Evolutionary conservation across 2,888 invertebrate genomes (phyloP).

Genomic region (Aspidapion aeneum): DNA sequence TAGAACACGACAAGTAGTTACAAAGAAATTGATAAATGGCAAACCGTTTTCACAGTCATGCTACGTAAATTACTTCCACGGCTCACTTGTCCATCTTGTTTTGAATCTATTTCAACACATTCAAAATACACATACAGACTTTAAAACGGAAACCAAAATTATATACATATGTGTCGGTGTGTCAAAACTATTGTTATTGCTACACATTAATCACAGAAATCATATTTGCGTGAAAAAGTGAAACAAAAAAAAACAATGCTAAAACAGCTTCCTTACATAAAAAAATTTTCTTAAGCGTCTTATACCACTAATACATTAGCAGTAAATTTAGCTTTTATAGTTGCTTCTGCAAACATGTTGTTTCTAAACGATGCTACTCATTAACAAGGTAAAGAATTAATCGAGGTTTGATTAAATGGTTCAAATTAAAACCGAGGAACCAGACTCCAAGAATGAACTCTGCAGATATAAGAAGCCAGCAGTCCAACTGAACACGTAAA

Average conservation of each 20-base stretch:
- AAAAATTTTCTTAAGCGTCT: too few relatives aligned
- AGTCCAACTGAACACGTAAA: not conserved
- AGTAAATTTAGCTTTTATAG: too few relatives aligned
- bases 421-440: too few relatives aligned
- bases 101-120: not conserved
- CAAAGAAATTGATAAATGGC: constrained; percentile 33
- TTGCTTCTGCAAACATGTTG: too few relatives aligned
- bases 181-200: not conserved
- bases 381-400: too few relatives aligned
- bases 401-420: too few relatives aligned
- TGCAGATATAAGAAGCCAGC: too few relatives aligned
- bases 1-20: constrained; percentile 30
- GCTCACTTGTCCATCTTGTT: not conserved
- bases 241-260: not conserved
- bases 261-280: too few relatives aligned
- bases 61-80: constrained; percentile 28
- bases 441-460: too few relatives aligned
- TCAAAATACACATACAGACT: not conserved
- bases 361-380: too few relatives aligned
- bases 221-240: not conserved
- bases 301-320: too few relatives aligned
- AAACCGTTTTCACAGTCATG: constrained; percentile 29
- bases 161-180: not conserved
- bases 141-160: not conserved
- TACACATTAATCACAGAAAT: not conserved